phyloP scores from a whole-genome alignment of 1,140 invertebrate species.

The Vollenhovia emeryi region DNA sequence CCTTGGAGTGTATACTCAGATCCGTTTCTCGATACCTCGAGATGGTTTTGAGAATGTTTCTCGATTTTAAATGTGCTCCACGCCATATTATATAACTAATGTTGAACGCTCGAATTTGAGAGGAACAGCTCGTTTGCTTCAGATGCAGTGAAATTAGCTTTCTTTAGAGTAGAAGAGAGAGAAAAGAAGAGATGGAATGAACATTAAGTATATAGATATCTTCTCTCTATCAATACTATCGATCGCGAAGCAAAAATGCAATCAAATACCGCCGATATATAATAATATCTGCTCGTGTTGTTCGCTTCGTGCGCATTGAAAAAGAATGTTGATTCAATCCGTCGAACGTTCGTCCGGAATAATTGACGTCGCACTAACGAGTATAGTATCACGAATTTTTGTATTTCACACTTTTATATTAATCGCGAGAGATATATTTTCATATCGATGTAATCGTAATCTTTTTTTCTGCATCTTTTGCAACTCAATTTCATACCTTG shows the following conservation, averaged over 20 bases:
- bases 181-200: not conserved
- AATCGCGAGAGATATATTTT: not conserved
- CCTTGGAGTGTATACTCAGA: conserved; percentile 2
- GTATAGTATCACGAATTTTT: not conserved
- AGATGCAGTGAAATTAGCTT: not conserved
- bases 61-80: not conserved
- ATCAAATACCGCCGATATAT: not conserved
- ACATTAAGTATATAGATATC: too few species aligned
- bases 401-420: not conserved
- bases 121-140: not conserved
- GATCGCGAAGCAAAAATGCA: not conserved
- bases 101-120: conserved; percentile 2
- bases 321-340: conserved; percentile 30
- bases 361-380: not conserved
- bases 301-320: conserved; percentile 4
- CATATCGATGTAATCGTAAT: not conserved
- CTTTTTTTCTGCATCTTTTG: not conserved
- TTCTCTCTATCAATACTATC: not conserved
- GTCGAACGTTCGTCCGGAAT: not conserved
- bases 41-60: not conserved
- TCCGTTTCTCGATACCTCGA: not conserved
- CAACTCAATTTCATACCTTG: not conserved
- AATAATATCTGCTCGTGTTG: not conserved
- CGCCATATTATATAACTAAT: not conserved
- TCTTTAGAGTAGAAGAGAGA: not conserved